phyloP scores from a whole-genome alignment of 2,797 vertebrate species.

The Bovichtus variegatus region DNA sequence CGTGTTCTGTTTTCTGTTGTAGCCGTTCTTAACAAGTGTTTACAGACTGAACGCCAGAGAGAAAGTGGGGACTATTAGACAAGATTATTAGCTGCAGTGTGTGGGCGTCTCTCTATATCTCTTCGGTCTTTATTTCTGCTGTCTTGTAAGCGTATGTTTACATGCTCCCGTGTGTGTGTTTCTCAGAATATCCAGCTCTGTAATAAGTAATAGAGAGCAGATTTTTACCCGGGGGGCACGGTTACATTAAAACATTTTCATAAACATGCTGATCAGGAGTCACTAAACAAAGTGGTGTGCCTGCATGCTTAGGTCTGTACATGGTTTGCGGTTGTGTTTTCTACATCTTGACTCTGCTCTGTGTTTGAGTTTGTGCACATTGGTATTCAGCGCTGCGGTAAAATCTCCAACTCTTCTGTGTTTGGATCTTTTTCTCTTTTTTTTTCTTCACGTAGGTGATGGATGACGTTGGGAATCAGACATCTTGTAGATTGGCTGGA shows the following conservation, averaged over 20 bases:
- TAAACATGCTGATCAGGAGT: conserved; percentile 79
- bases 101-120: conserved; percentile 9
- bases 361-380: conserved; percentile 60
- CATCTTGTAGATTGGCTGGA: conserved; percentile 94
- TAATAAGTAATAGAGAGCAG: conserved; percentile 79
- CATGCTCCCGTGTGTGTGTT: conserved; percentile 28
- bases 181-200: conserved; percentile 59
- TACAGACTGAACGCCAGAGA: conserved; percentile 68
- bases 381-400: conserved; percentile 68
- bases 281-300: conserved; percentile 70
- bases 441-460: conserved; percentile 87
- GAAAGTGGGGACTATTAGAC: conserved; percentile 62
- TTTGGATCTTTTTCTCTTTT: conserved; percentile 50
- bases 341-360: conserved; percentile 53
- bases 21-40: conserved; percentile 71
- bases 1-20: conserved; percentile 67
- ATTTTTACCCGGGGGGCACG: conserved; percentile 73
- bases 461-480: conserved; percentile 97
- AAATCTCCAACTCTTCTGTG: conserved; percentile 62
- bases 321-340: conserved; percentile 65
- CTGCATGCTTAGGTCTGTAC: conserved; percentile 67
- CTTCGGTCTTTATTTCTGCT: conserved; percentile 11
- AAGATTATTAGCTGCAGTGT: conserved; percentile 57
- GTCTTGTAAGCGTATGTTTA: conserved; percentile 6
- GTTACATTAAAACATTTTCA: conserved; percentile 67